These are phyloP conservation scores for Ceratosolen solmsi DNA, from an alignment of 1,140 invertebrate genomes.

Conservation along the genomic window DNA sequence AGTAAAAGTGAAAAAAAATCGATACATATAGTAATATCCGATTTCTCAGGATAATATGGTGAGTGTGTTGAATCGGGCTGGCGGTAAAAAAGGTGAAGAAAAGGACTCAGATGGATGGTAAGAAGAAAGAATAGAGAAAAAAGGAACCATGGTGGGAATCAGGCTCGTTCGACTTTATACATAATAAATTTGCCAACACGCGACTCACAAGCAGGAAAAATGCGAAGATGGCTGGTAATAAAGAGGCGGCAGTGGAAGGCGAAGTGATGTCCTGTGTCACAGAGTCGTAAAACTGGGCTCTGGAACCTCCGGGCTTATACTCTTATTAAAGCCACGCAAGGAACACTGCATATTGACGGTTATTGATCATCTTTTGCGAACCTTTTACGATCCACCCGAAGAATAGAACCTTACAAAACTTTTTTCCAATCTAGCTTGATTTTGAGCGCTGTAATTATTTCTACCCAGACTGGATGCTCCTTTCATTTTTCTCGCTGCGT, in stretches of 20 bases:
- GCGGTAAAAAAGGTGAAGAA: conserved; percentile 53
- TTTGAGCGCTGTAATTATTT: conserved; percentile 32
- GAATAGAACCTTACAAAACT: conserved; percentile 55
- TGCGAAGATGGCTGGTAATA: conserved; percentile 65
- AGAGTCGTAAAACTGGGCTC: conserved; percentile 68
- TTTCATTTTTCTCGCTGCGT: not conserved
- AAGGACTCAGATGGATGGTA: not conserved
- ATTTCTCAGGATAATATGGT: conserved; percentile 43
- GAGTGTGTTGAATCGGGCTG: conserved; percentile 22
- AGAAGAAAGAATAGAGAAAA: not conserved
- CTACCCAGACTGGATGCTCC: not conserved
- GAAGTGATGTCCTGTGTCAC: conserved; percentile 71
- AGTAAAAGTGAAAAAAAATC: conserved; percentile 26
- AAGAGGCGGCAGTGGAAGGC: conserved; percentile 63
- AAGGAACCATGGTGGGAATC: conserved; percentile 54
- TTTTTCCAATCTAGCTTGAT: conserved; percentile 35
- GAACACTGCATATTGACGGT: conserved; percentile 66
- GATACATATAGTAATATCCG: conserved; percentile 43
- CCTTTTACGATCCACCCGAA: conserved; percentile 57
- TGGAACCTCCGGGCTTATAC: conserved; percentile 60
- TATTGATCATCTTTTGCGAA: conserved; percentile 65
- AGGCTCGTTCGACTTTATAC: conserved; percentile 66
- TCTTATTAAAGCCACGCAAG: conserved; percentile 66
- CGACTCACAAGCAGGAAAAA: conserved; percentile 55
- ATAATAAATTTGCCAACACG: conserved; percentile 68